phyloP scores from a whole-genome alignment of 2,113 vertebrate species.

The Anseranas semipalmata region DNA sequence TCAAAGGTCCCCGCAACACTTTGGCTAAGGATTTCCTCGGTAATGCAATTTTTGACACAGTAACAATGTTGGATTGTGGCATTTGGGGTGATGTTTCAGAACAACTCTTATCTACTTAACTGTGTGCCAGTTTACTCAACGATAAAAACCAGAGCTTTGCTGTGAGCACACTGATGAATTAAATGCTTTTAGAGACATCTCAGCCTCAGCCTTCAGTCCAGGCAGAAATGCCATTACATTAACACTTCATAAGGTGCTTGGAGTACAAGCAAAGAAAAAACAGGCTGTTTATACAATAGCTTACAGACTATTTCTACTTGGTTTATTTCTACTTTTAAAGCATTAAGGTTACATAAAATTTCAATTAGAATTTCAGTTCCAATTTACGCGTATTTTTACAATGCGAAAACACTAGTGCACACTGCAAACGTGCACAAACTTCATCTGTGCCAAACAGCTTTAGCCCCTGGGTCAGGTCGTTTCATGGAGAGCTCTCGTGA shows the following conservation, averaged over 20 bases:
- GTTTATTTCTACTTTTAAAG: background rate
- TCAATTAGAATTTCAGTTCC: background rate
- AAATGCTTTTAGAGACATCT: background rate
- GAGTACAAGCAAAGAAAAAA: background rate
- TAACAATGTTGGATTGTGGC: fast-evolving
- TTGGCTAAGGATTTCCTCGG: background rate
- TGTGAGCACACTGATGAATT: background rate
- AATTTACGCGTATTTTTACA: background rate
- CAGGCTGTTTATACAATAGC: background rate
- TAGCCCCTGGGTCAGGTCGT: background rate
- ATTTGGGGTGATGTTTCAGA: background rate
- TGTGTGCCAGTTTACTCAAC: background rate
- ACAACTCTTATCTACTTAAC: background rate
- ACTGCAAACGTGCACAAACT: background rate
- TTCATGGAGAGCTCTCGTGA: background rate
- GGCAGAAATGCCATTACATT: background rate
- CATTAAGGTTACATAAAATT: background rate
- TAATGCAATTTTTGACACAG: background rate
- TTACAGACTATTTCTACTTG: background rate
- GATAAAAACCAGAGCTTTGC: background rate
- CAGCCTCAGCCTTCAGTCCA: background rate
- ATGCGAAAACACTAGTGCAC: background rate
- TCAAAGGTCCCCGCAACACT: background rate
- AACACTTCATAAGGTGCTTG: background rate
- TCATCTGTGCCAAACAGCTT: background rate